These are phyloP conservation scores for Criorhina ranunculi DNA, from an alignment of 2,888 invertebrate species.

Conservation along the genomic window DNA sequence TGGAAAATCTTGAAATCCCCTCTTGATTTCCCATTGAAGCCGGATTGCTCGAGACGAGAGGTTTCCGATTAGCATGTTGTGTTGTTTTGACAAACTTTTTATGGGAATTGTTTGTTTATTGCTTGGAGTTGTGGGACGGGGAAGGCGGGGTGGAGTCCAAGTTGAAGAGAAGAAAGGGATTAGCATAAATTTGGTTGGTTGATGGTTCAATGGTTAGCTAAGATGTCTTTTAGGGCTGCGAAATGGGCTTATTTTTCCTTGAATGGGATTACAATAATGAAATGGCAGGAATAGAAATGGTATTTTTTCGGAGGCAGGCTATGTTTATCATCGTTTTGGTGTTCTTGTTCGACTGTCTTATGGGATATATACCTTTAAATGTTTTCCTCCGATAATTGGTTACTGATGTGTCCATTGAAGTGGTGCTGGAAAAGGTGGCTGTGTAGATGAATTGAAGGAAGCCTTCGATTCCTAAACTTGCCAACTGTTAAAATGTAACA, in stretches of 20 bases:
- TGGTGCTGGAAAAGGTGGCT: too few species aligned
- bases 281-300: background rate
- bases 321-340: too few species aligned
- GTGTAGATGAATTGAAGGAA: too few species aligned
- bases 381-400: too few species aligned
- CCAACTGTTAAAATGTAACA: too few species aligned
- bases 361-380: too few species aligned
- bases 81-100: slow-evolving; percentile 47
- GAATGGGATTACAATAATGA: slow-evolving; percentile 31
- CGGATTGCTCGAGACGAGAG: slow-evolving; percentile 31
- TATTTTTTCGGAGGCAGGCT: too few species aligned
- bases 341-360: too few species aligned
- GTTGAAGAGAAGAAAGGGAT: slow-evolving; percentile 18
- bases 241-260: slow-evolving; percentile 26
- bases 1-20: slow-evolving; percentile 16
- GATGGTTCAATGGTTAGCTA: slow-evolving; percentile 48
- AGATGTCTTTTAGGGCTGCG: slow-evolving; percentile 28
- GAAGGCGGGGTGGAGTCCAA: too few species aligned
- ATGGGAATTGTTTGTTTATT: slow-evolving; percentile 70
- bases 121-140: slow-evolving; percentile 10
- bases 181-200: slow-evolving; percentile 41
- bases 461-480: too few species aligned
- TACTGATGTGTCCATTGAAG: too few species aligned
- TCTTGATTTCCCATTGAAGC: slow-evolving; percentile 57
- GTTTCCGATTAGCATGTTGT: slow-evolving; percentile 64